These are phyloP conservation scores for Calameuta filiformis DNA, from an alignment of 2,888 invertebrate species.

Conservation along the genomic window DNA sequence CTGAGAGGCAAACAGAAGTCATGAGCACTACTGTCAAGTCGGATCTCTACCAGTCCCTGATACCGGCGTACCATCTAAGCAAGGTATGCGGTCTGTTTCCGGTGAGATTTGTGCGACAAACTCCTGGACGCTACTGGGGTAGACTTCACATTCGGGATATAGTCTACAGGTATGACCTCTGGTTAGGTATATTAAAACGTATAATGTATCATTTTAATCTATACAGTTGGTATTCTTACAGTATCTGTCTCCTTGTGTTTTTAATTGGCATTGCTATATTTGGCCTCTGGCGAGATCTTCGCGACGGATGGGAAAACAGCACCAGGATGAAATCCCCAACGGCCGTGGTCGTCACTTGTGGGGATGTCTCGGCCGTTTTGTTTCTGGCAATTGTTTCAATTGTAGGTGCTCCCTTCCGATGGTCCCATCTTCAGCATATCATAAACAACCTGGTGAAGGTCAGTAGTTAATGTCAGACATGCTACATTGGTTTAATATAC, in stretches of 20 bases:
- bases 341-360: slow-evolving; percentile 70
- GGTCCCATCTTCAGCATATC: slow-evolving; percentile 68
- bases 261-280: slow-evolving; percentile 54
- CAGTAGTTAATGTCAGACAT: slow-evolving; percentile 25
- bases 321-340: slow-evolving; percentile 70
- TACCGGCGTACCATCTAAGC: slow-evolving; percentile 56
- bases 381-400: slow-evolving; percentile 69
- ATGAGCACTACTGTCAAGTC: slow-evolving; percentile 34
- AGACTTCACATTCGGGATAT: slow-evolving; percentile 35
- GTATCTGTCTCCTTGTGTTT: slow-evolving; percentile 37
- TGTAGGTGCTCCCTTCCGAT: slow-evolving; percentile 68
- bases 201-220: neutral
- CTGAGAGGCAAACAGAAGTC: slow-evolving; percentile 4
- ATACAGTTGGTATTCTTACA: slow-evolving; percentile 19
- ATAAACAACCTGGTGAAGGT: slow-evolving; percentile 69
- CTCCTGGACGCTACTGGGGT: slow-evolving; percentile 45
- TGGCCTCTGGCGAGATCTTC: slow-evolving; percentile 70
- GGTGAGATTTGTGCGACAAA: slow-evolving; percentile 43
- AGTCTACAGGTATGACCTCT: slow-evolving; percentile 50
- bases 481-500: neutral
- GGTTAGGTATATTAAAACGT: neutral
- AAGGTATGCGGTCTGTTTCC: slow-evolving; percentile 56
- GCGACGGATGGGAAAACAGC: slow-evolving; percentile 68
- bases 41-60: slow-evolving; percentile 52
- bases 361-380: slow-evolving; percentile 71